Conservation (phyloP, 1,140 invertebrate genomes). For the Musca vetustissima region DNA sequence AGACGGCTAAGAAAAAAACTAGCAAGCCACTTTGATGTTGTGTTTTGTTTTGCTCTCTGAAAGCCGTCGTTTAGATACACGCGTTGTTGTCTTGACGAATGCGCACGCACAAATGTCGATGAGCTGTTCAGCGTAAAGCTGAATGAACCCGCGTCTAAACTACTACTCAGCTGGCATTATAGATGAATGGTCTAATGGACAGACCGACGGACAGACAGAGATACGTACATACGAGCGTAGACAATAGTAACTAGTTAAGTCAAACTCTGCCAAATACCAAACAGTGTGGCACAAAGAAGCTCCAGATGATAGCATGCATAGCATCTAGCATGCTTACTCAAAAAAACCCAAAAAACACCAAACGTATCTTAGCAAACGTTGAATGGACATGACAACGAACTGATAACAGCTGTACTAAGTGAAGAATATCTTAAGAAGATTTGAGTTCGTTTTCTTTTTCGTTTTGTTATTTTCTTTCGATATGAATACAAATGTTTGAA, state of each 20-base stretch:
- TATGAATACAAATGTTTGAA: no score
- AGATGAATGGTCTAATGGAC: neutral
- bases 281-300: neutral
- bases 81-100: slow-evolving; percentile 19
- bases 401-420: slow-evolving; percentile 1
- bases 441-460: no score
- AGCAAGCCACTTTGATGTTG: no score
- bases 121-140: neutral
- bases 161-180: neutral
- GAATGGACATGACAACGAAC: neutral
- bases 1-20: no score
- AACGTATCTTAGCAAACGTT: neutral
- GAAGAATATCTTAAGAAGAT: slow-evolving; percentile 3
- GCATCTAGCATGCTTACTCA: neutral
- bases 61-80: neutral
- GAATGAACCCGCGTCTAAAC: slow-evolving; percentile 4
- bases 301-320: neutral
- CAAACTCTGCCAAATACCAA: no score
- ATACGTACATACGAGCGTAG: neutral
- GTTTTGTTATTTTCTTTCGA: no score
- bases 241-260: neutral
- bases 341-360: no score
- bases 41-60: no score
- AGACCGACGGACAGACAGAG: neutral
- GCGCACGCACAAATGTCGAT: slow-evolving; percentile 20